Conservation (phyloP, 2,113 vertebrate genomes). For the Epinephelus lanceolatus region DNA sequence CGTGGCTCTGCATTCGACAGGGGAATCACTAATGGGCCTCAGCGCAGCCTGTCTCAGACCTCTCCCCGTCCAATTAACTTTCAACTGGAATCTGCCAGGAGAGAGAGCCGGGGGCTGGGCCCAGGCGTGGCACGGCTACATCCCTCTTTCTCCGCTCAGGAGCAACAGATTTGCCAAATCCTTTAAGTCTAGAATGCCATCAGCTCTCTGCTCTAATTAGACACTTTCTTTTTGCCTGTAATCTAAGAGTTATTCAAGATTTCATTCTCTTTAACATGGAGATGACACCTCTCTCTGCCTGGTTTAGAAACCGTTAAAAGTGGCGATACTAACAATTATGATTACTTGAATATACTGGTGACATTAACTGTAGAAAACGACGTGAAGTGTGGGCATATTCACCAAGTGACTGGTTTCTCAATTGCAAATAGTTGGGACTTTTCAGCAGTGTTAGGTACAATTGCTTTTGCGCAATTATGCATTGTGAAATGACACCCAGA, state of each 20-base stretch:
- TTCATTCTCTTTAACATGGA: conserved; percentile 30
- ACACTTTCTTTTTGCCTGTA: conserved; percentile 57
- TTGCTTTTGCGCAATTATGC: neutral
- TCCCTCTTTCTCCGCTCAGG: conserved; percentile 64
- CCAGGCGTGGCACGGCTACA: conserved; percentile 57
- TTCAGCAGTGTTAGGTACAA: neutral
- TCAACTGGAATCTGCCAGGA: conserved; percentile 83
- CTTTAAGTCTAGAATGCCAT: conserved; percentile 75
- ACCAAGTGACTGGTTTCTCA: neutral
- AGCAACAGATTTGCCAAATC: conserved; percentile 81
- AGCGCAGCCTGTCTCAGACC: conserved; percentile 84
- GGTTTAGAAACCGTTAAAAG: neutral
- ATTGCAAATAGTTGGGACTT: neutral
- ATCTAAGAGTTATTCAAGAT: conserved; percentile 40
- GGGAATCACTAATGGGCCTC: conserved; percentile 88
- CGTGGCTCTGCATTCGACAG: conserved; percentile 86
- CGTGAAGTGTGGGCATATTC: neutral
- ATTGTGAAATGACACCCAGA: neutral
- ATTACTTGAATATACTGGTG: neutral
- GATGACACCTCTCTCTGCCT: conserved; percentile 3
- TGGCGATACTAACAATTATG: neutral
- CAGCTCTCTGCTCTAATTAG: conserved; percentile 76
- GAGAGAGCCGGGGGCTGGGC: conserved; percentile 65
- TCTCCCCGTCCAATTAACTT: conserved; percentile 88
- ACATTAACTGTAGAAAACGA: neutral